Conservation (phyloP, 1,140 invertebrate genomes). For the Thaumatotibia leucotreta region DNA sequence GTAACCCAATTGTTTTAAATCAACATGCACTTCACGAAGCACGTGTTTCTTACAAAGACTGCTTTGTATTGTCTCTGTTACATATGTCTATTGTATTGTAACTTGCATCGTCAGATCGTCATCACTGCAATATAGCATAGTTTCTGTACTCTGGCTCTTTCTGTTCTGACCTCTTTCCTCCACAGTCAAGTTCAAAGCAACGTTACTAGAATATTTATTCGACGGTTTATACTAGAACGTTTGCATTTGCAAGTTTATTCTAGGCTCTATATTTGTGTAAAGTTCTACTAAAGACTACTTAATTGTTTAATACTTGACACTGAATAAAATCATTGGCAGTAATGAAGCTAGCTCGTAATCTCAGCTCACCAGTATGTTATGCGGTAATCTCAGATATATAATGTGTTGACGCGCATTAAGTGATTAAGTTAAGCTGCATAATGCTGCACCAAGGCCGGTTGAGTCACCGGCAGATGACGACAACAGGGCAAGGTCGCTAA, state of each 20-base stretch:
- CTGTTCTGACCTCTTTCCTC: neutral
- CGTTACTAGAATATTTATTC: neutral
- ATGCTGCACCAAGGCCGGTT: neutral
- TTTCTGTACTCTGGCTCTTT: neutral
- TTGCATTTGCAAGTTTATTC: too few relatives aligned
- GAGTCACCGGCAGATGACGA: neutral
- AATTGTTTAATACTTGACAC: too few relatives aligned
- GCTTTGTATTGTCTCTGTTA: neutral
- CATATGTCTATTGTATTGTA: neutral
- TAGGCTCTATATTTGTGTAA: too few relatives aligned
- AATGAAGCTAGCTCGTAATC: too few relatives aligned
- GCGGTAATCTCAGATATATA: neutral
- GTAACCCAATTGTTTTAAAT: neutral
- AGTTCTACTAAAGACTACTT: too few relatives aligned
- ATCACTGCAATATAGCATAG: neutral
- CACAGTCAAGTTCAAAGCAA: neutral
- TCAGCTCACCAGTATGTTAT: too few relatives aligned
- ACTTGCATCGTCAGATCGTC: neutral
- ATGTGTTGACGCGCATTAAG: neutral
- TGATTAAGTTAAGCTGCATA: neutral
- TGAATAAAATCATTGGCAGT: too few relatives aligned
- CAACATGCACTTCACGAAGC: neutral
- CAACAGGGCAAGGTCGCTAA: neutral
- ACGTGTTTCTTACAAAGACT: neutral
- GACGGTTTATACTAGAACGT: neutral